Evolutionary conservation across 1,140 invertebrate genomes (phyloP), one percentile per base, ranked within the genome.

Genomic region (Adelges cooleyi): DNA sequence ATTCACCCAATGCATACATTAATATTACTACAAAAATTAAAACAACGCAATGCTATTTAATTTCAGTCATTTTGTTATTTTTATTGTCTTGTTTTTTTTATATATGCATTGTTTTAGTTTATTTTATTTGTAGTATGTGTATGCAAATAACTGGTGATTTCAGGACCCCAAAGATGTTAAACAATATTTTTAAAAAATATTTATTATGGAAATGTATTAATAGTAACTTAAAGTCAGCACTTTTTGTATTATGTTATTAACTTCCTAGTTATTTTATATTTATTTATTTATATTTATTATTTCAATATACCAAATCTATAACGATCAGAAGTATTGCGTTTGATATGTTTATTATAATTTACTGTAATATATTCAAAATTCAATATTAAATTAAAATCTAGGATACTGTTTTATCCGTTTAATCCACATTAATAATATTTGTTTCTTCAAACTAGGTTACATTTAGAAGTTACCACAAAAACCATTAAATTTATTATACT

Each of bases 391-490:
- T 44, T 15, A 62, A 48, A 29, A n/a, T 15, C 42, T 6, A 33
- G 11, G 29, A 33, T 6, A 33, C 29, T 6, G 29, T 33, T 33
- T 33, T 33, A 33, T 33, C 29, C 29, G 11, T n/a, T n/a, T 33
- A 33, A 33, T 6, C 11, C 11, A 11, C 11, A 33, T 33, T 33
- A 33, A 33, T 33, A 33, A 33, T 33, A 33, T 6, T n/a, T 6
- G 27, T 29, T 59, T 48, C 13, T 29, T 62, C 18, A 11, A 44
- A n/a, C 17, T 48, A 62, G 13, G 27, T 48, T 48, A 15, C 46
- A 17, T 62, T 62, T 59, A 48, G 42, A 62, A 62, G 56, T 62
- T 62, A 62, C 56, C 56, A 62, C 42, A 29, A 62, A 42, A 44
- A 29, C 27, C 8, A 20, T 48, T 33, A 62, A 29, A 8, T 4